Evolutionary conservation across 2,113 vertebrate genomes (phyloP), one percentile per base, ranked within the genome.

Genomic region (Vidua macroura): DNA sequence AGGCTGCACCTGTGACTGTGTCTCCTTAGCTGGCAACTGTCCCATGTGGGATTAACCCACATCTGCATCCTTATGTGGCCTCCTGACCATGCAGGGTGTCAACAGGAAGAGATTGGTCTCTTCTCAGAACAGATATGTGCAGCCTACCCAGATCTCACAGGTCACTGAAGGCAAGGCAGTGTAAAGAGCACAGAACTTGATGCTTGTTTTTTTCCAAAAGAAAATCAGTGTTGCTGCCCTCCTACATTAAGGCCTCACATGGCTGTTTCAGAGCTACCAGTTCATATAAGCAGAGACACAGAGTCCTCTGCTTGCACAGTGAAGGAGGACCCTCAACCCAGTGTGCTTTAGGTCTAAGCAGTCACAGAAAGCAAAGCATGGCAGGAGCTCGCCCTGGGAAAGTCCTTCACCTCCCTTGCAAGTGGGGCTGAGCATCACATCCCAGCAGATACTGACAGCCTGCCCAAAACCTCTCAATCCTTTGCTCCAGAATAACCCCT

Each of bases 51-150:
- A 59, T 84, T 86, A 49, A n/a, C 53, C 41, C 25, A 56, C 1
- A 1, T 85, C n/a, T 83, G 37, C 16, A 46, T 62, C 59, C 67
- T 91, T 0, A 0, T 1, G 2, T 88, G 78, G 51, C 70, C 75
- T 89, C 25, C 23, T 0, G 0, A 24, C 4, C 2, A 23, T n/a
- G 15, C 62, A 35, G 6, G 8, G 4, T 62, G 33, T 33, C 27
- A 51, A 46, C 51, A 69, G 27, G 33, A 91, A 64, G 39, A 81
- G 64, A 23, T 0, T 33, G 11, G 10, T 37, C 44, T 75, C 58
- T 84, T 82, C n/a, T 30, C 20, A 35, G n/a, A 55, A 41, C 19
- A 67, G 63, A 22, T 58, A 30, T 17, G 23, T 53, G 23, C 27
- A 73, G 31, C 13, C 31, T 69, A 12, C 30, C 48, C 7, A 7